phyloP scores from a whole-genome alignment of 37 sponge, comb jelly and placozoan species.

The Cladorhizidae sp. region DNA sequence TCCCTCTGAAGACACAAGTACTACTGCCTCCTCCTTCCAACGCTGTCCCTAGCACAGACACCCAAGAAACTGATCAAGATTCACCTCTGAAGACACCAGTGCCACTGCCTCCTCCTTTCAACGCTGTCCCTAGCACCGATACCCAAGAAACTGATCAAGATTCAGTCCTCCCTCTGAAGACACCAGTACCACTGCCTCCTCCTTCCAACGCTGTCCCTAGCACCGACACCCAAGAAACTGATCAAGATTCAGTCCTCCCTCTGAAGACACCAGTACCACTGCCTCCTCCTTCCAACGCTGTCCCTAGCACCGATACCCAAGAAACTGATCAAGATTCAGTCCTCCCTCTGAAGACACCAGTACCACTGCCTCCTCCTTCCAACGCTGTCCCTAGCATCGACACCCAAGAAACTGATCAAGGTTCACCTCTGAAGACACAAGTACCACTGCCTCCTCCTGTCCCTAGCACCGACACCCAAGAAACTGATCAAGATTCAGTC shows the following conservation, averaged over 20 bases:
- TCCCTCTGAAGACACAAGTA: constrained; percentile 18
- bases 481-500: constrained; percentile 24
- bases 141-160: not conserved
- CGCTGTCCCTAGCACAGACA: not conserved
- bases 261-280: not conserved
- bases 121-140: not conserved
- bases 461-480: not conserved
- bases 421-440: constrained; percentile 3
- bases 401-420: not conserved
- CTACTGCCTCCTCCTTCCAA: not conserved
- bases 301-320: not conserved
- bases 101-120: not conserved
- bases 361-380: not conserved
- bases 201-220: not conserved
- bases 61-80: not conserved
- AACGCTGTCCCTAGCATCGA: not conserved
- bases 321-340: constrained; percentile 26
- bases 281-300: not conserved
- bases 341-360: constrained; percentile 23
- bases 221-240: not conserved
- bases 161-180: constrained; percentile 44
- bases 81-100: constrained; percentile 9
- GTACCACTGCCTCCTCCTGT: not conserved
- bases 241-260: constrained; percentile 47
- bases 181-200: constrained; percentile 6